A percentile compares a stretch with the other conserved stretches of the same genome.
These are phyloP conservation scores for Leptocoma aspasia DNA, from an alignment of 2,113 vertebrate species.

Conservation along the genomic window DNA sequence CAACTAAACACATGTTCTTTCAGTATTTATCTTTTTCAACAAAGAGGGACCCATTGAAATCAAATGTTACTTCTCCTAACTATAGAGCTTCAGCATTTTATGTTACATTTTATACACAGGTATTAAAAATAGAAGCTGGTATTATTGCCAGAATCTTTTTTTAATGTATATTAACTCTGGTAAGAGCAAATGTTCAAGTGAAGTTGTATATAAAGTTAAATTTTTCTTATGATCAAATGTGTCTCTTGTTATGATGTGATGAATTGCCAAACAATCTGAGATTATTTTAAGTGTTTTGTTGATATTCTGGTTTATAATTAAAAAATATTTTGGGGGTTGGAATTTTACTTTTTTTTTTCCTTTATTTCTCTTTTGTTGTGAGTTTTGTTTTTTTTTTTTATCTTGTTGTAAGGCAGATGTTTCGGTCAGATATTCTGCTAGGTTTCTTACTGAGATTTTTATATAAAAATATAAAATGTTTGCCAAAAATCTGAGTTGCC, in stretches of 20 bases:
- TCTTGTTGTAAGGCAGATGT: conserved; percentile 74
- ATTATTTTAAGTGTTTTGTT: conserved; percentile 79
- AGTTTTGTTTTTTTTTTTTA: not conserved
- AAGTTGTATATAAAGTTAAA: conserved; percentile 75
- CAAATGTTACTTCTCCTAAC: not conserved
- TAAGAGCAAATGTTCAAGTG: conserved; percentile 74
- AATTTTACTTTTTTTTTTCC: conserved; percentile 9
- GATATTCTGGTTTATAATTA: conserved; percentile 78
- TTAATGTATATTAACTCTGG: conserved; percentile 74
- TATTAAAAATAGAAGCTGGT: conserved; percentile 66
- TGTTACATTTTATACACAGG: conserved; percentile 69
- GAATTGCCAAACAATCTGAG: conserved; percentile 80
- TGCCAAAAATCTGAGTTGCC: conserved; percentile 68
- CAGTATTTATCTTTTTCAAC: conserved; percentile 38
- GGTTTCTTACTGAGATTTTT: conserved; percentile 82
- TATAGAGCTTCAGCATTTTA: conserved; percentile 49
- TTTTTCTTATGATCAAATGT: conserved; percentile 76
- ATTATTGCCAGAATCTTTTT: conserved; percentile 70
- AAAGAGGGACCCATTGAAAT: conserved; percentile 43
- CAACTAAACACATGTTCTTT: not conserved
- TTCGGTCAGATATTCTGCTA: conserved; percentile 78
- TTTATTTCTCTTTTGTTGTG: not conserved
- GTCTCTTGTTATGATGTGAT: conserved; percentile 74
- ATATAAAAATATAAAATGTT: conserved; percentile 81
- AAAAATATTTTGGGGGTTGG: conserved; percentile 57